Evolutionary conservation across 2,797 vertebrate species (phyloP).

Genomic region (Molothrus aeneus): DNA sequence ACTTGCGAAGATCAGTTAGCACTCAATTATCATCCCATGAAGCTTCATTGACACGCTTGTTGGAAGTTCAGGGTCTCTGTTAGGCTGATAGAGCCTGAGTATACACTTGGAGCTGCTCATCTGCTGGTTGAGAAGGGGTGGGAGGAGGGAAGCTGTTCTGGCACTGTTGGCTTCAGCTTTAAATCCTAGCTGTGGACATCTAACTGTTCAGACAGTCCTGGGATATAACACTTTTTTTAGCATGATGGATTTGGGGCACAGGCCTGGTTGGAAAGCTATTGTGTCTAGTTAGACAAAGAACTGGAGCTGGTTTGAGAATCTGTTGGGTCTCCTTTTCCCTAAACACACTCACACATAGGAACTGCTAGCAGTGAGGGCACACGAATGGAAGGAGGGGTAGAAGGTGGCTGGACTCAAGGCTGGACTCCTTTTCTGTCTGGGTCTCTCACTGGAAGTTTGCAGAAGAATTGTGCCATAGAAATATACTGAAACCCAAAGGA

Average conservation of each 20-base stretch:
- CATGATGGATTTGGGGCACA: background rate
- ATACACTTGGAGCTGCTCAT: background rate
- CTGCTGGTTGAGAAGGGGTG: background rate
- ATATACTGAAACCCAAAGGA: background rate
- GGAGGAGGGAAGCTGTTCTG: background rate
- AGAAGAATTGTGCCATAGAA: background rate
- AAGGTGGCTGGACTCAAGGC: background rate
- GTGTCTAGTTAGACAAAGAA: background rate
- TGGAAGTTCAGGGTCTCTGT: background rate
- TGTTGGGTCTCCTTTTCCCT: background rate
- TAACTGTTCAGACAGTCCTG: background rate
- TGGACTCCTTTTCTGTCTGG: background rate
- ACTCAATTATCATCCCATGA: slow-evolving; percentile 26
- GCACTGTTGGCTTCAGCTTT: background rate
- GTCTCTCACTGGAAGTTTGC: background rate
- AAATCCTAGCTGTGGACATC: background rate
- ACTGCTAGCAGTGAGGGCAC: background rate
- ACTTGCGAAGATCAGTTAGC: slow-evolving; percentile 38
- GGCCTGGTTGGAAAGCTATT: background rate
- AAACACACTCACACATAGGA: background rate
- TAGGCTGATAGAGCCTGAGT: background rate
- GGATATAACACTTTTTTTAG: background rate
- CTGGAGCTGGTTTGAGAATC: background rate
- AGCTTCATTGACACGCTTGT: background rate
- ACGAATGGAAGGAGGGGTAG: background rate